Conservation (phyloP, 2,888 invertebrate species). For the Ennomos fuscantarius region DNA sequence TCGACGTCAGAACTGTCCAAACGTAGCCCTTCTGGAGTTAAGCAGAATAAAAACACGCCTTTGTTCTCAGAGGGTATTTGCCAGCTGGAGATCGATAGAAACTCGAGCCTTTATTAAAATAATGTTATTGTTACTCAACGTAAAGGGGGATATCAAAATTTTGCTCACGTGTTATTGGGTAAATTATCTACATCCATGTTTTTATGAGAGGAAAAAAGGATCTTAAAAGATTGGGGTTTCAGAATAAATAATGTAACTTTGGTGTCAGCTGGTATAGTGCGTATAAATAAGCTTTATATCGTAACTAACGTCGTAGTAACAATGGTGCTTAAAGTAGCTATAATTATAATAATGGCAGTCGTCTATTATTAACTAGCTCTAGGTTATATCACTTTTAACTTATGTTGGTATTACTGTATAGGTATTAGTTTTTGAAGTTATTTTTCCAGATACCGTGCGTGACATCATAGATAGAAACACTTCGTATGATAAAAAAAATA, state of each 20-base stretch:
- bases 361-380: not conserved
- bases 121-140: constrained; percentile 28
- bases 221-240: constrained; percentile 19
- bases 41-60: constrained; percentile 25
- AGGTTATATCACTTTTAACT: too few species aligned
- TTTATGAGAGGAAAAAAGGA: constrained; percentile 24
- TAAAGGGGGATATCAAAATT: constrained; percentile 25
- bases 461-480: too few species aligned
- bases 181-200: constrained; percentile 33
- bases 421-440: too few species aligned
- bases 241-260: constrained; percentile 9
- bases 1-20: constrained; percentile 5
- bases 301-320: not conserved
- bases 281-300: not conserved
- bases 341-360: not conserved
- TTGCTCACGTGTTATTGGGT: constrained; percentile 30
- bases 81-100: constrained; percentile 22
- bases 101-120: constrained; percentile 29
- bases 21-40: constrained; percentile 3
- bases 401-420: too few species aligned
- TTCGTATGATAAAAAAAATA: too few species aligned
- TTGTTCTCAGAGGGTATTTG: constrained; percentile 15
- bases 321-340: not conserved
- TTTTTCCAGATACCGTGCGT: too few species aligned
- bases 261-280: constrained; percentile 11